phyloP scores from a whole-genome alignment of 1,140 invertebrate species.

The Tetramorium alpestre region DNA sequence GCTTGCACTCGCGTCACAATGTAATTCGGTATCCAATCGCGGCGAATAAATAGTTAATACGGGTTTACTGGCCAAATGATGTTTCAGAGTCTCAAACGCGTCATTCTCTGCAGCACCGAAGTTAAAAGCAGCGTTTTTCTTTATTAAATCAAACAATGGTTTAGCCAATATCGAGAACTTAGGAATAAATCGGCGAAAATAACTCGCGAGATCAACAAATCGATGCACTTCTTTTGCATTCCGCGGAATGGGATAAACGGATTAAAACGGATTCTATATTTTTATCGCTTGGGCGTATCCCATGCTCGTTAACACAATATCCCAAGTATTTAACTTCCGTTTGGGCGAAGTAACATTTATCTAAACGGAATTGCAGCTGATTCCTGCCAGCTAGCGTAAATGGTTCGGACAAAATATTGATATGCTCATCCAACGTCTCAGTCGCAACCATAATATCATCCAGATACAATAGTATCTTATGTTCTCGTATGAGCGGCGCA shows the following conservation, averaged over 20 bases:
- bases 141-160: background rate
- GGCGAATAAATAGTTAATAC: background rate
- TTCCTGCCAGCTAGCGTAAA: background rate
- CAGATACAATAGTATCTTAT: background rate
- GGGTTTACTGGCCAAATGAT: background rate
- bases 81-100: background rate
- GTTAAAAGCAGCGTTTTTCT: background rate
- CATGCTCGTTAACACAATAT: background rate
- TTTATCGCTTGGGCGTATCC: background rate
- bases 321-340: background rate
- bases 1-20: background rate
- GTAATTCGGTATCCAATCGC: background rate
- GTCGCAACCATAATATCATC: background rate
- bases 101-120: background rate
- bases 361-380: background rate
- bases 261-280: background rate
- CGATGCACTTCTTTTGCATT: background rate
- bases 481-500: background rate
- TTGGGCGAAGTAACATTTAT: background rate
- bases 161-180: background rate
- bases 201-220: background rate
- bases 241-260: background rate
- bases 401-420: background rate
- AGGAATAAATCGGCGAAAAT: background rate
- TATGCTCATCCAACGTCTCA: background rate